These are phyloP conservation scores for Coracopsis vasa DNA, from an alignment of 2,113 vertebrate genomes.

Conservation along the genomic window DNA sequence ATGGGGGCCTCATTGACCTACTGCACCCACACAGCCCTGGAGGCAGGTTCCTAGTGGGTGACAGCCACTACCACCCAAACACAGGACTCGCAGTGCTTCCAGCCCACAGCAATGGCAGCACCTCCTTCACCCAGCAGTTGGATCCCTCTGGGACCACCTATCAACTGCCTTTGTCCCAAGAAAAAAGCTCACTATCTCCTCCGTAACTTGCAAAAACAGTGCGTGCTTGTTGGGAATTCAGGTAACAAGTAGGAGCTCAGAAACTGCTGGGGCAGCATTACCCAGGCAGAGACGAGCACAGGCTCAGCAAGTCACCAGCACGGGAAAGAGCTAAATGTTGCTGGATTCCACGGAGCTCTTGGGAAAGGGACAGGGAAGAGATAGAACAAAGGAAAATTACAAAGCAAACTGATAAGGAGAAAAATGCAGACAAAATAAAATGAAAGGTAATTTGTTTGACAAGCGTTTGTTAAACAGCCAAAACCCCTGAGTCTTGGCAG, in stretches of 20 bases:
- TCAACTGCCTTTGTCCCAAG: not conserved
- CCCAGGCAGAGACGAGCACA: not conserved
- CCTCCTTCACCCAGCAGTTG: not conserved
- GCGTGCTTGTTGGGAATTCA: accelerated
- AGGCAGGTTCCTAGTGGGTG: accelerated
- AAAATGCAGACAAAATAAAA: not conserved
- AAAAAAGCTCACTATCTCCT: not conserved
- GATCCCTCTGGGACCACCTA: not conserved
- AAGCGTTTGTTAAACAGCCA: not conserved
- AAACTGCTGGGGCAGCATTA: not conserved
- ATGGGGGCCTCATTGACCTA: accelerated
- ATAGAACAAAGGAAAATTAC: not conserved
- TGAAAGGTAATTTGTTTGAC: not conserved
- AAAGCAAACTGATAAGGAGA: not conserved
- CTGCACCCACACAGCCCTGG: not conserved
- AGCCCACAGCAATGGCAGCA: not conserved
- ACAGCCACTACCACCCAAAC: not conserved
- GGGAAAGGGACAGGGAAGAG: not conserved
- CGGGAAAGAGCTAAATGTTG: accelerated
- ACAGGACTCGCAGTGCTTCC: accelerated
- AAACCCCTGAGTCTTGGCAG: not conserved
- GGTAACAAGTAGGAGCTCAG: not conserved
- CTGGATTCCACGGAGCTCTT: not conserved
- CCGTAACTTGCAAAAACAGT: not conserved
- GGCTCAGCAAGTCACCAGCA: not conserved